phyloP scores from a whole-genome alignment of 2,888 invertebrate genomes.

The Morpho helenor region DNA sequence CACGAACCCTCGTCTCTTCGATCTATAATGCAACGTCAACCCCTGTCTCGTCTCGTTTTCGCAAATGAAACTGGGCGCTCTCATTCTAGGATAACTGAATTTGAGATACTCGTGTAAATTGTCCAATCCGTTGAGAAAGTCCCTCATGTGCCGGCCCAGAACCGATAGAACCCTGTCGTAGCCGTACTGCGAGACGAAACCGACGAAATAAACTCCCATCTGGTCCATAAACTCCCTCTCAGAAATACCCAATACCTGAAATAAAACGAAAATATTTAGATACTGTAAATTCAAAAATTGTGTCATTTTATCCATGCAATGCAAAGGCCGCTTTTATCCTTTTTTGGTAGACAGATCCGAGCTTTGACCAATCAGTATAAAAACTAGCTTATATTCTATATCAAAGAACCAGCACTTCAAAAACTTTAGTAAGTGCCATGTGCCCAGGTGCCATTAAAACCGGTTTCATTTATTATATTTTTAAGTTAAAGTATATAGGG shows the following conservation, averaged over 20 bases:
- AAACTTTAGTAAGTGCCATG: too few species aligned
- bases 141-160: slow-evolving; percentile 94
- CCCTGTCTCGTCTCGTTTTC: slow-evolving; percentile 97
- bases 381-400: too few species aligned
- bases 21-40: slow-evolving; percentile 94
- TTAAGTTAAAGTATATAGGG: too few species aligned
- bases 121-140: slow-evolving; percentile 97
- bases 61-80: slow-evolving; percentile 97
- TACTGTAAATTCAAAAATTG: too few species aligned
- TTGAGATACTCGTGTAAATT: slow-evolving; percentile 98
- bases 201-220: slow-evolving; percentile 96
- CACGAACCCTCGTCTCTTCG: slow-evolving; percentile 95
- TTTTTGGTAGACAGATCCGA: too few species aligned
- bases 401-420: too few species aligned
- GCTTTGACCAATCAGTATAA: too few species aligned
- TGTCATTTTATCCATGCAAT: too few species aligned
- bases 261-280: neutral
- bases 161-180: slow-evolving; percentile 95
- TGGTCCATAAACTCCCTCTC: slow-evolving; percentile 95
- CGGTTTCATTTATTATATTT: too few species aligned
- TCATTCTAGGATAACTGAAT: slow-evolving; percentile 93
- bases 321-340: too few species aligned
- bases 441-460: too few species aligned
- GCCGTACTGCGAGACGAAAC: slow-evolving; percentile 96
- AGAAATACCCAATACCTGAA: slow-evolving; percentile 90